These are phyloP conservation scores for Conopomorpha cramerella DNA, from an alignment of 1,140 invertebrate genomes.

Conservation along the genomic window DNA sequence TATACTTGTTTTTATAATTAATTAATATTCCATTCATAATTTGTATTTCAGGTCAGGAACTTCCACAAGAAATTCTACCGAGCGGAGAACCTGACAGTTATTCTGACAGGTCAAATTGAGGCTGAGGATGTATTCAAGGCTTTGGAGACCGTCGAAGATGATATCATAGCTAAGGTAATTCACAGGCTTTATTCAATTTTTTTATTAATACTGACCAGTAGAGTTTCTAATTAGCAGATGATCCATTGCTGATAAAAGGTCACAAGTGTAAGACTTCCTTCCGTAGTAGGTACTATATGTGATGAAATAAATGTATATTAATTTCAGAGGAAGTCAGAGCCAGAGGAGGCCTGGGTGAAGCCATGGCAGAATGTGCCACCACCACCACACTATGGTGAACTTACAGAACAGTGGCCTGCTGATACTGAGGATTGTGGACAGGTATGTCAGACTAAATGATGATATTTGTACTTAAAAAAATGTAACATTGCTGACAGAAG, in stretches of 20 bases:
- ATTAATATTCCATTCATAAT: constrained; percentile 3
- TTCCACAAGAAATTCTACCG: constrained; percentile 89
- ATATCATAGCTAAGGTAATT: constrained; percentile 75
- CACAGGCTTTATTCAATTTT: constrained; percentile 3
- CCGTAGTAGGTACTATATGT: too few relatives aligned
- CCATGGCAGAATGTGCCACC: constrained; percentile 80
- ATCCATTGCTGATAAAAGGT: too few relatives aligned
- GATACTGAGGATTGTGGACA: constrained; percentile 87
- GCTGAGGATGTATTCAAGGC: constrained; percentile 77
- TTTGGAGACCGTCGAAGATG: constrained; percentile 75
- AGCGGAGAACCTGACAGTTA: constrained; percentile 86
- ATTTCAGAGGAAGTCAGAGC: constrained; percentile 19
- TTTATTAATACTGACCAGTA: too few relatives aligned
- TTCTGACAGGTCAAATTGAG: constrained; percentile 82
- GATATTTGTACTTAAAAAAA: too few relatives aligned
- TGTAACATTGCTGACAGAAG: too few relatives aligned
- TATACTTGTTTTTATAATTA: constrained; percentile 4
- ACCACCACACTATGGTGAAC: constrained; percentile 57
- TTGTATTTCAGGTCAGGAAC: constrained; percentile 65
- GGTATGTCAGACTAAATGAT: too few relatives aligned
- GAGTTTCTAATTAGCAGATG: too few relatives aligned
- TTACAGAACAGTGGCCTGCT: constrained; percentile 72
- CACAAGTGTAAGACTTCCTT: too few relatives aligned
- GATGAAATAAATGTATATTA: constrained; percentile 3
- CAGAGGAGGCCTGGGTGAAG: constrained; percentile 64